Base-by-base conservation (phyloP, 64 coral and sea anemone species). In the Platygyra sinensis region DNA sequence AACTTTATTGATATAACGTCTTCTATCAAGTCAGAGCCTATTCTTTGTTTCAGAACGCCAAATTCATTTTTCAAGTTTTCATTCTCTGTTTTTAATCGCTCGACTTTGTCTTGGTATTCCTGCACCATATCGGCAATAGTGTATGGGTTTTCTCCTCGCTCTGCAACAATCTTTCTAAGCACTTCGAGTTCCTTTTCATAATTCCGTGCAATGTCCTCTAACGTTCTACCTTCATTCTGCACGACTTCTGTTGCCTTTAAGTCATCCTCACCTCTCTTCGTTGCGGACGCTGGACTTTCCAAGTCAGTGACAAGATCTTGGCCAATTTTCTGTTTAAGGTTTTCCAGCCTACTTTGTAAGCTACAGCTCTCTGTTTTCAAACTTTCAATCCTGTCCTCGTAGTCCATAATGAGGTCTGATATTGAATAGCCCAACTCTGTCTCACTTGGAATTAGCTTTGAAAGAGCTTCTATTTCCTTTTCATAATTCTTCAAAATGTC, bases 261-360 rank as follows among this genome's bases (percentile, higher is more conserved):
- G 15, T 46, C 76, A 16, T 78, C 30, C 16, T 78, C 39, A 8
- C 72, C 77, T 10, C 63, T 57, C 2, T 89, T 74, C 10, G 73
- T 28, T 22, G 38, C 8, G 52, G 52, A 67, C 30, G 52, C 39
- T 77, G 36, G 33, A 51, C 39, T 50, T 77, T 77, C 74, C 15
- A 90, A 30, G 78, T 72, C 78, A 19, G 75, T 79, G 4, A 59
- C 60, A 30, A 92, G 71, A 75, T 92, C 90, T 78, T 92, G 72
- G 22, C 90, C 59, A 11, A 92, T 50, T 72, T 72, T 92, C 74
- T 79, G 19, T 54, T 59, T 39, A 5, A 92, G 75, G 19, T 29
- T 86, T 86, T 87, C 57, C 55, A 92, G 51, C 20, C 31, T 86
- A 30, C 32, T 25, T 55, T 65, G 16, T 92, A 92, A 78, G 19